These are phyloP conservation scores for Lordiphosa andalusiaca DNA, from an alignment of 2,888 invertebrate species.

Conservation along the genomic window DNA sequence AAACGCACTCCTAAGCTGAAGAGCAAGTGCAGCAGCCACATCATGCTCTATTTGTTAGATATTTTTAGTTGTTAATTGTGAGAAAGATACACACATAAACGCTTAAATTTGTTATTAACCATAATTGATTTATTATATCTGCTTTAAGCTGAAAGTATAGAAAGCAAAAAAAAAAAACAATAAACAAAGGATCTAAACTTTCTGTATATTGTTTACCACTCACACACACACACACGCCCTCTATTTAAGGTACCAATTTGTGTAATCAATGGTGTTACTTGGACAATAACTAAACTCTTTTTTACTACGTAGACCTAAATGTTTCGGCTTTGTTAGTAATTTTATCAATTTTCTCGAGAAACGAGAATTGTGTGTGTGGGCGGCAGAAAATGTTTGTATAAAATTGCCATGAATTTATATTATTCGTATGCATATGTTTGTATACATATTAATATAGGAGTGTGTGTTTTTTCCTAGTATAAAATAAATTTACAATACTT, in stretches of 20 bases:
- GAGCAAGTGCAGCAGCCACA: constrained; percentile 29
- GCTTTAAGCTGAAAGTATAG: constrained; percentile 53
- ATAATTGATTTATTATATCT: constrained; percentile 49
- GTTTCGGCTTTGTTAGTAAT: constrained; percentile 9
- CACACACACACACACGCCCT: constrained; percentile 24
- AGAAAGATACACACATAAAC: constrained; percentile 28
- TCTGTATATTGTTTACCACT: constrained; percentile 32
- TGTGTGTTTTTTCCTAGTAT: constrained; percentile 54
- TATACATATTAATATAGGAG: constrained; percentile 10
- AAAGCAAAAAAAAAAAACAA: background rate
- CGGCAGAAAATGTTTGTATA: constrained; percentile 25
- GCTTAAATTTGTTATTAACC: constrained; percentile 55
- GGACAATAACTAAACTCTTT: constrained; percentile 55
- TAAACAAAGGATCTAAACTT: constrained; percentile 17
- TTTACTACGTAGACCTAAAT: constrained; percentile 19
- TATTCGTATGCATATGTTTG: constrained; percentile 36
- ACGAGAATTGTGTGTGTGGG: constrained; percentile 18
- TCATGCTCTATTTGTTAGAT: constrained; percentile 60
- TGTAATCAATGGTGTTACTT: constrained; percentile 30
- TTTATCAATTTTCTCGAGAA: constrained; percentile 3
- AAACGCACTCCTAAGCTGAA: constrained; percentile 40
- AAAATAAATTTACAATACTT: constrained; percentile 49
- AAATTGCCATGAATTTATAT: constrained; percentile 38
- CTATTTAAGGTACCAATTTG: constrained; percentile 14
- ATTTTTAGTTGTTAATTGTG: constrained; percentile 58